These are phyloP conservation scores for Catostomus latipinnis DNA, from an alignment of 2,797 vertebrate species.

Conservation along the genomic window DNA sequence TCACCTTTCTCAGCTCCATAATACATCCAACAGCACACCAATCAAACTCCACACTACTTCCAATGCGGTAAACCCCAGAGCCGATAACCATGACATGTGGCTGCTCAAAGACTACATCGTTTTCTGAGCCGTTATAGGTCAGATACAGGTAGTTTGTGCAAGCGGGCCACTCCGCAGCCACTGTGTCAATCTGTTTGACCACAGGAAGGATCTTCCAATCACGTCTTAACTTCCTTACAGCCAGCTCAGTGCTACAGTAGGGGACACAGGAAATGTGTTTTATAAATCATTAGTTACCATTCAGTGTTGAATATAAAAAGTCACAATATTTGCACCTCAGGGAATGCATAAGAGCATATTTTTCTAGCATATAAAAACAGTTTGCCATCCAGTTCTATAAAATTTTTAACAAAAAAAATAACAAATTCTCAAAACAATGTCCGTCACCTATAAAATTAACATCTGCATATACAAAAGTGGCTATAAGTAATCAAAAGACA, in stretches of 20 bases:
- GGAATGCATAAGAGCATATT: too few relatives aligned
- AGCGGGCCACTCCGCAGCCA: conserved; percentile 96
- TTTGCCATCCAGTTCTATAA: too few relatives aligned
- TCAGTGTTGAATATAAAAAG: too few relatives aligned
- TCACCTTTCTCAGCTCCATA: conserved; percentile 91
- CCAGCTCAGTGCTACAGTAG: conserved; percentile 88
- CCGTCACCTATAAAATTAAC: too few relatives aligned
- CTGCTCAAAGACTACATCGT: conserved; percentile 85
- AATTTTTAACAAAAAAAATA: too few relatives aligned
- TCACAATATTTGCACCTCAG: too few relatives aligned
- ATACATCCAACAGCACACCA: conserved; percentile 98
- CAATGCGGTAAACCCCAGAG: conserved; percentile 95
- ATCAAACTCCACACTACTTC: conserved; percentile 97
- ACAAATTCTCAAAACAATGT: too few relatives aligned
- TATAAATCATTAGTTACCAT: too few relatives aligned
- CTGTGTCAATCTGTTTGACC: conserved; percentile 97
- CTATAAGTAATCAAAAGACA: too few relatives aligned
- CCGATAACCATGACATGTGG: conserved; percentile 95
- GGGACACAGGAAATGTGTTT: neutral
- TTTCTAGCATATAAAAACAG: too few relatives aligned
- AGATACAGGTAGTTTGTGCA: conserved; percentile 97
- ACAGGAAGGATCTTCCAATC: conserved; percentile 90
- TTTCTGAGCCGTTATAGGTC: conserved; percentile 87
- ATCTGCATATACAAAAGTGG: too few relatives aligned
- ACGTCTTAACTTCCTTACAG: conserved; percentile 88